A percentile compares a stretch with the other conserved stretches of the same genome.
phyloP scores from a whole-genome alignment of 2,797 vertebrate species.

The Caiman crocodilus region DNA sequence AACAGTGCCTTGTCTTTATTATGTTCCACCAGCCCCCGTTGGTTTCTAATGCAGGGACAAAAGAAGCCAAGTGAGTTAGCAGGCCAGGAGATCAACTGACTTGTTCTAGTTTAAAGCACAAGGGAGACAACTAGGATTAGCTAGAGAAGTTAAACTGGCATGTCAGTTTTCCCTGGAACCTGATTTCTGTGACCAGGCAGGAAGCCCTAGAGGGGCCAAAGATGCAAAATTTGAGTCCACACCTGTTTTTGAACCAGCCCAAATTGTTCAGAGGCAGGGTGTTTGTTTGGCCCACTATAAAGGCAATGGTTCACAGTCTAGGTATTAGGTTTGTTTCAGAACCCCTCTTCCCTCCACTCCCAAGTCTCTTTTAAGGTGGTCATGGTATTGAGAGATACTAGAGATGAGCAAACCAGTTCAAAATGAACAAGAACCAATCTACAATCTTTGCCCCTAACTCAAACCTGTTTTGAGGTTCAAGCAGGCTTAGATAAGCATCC shows the following conservation, averaged over 20 bases:
- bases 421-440: not conserved
- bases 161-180: not conserved
- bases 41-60: not conserved
- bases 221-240: not conserved
- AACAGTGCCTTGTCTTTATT: not conserved
- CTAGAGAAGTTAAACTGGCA: not conserved
- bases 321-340: not conserved
- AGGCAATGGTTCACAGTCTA: not conserved
- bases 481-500: not conserved
- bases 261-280: not conserved
- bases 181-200: not conserved
- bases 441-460: slow-evolving; percentile 13
- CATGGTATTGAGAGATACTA: slow-evolving; percentile 14
- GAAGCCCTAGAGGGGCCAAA: not conserved
- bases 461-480: slow-evolving; percentile 39
- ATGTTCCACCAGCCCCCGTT: not conserved
- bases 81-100: not conserved
- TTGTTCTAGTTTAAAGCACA: not conserved
- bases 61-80: not conserved
- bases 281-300: not conserved
- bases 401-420: slow-evolving; percentile 63
- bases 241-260: not conserved
- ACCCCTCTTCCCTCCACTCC: not conserved
- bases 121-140: not conserved
- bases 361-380: not conserved